These are phyloP conservation scores for Hepsetus odoe DNA, from an alignment of 2,113 vertebrate species.

Conservation along the genomic window DNA sequence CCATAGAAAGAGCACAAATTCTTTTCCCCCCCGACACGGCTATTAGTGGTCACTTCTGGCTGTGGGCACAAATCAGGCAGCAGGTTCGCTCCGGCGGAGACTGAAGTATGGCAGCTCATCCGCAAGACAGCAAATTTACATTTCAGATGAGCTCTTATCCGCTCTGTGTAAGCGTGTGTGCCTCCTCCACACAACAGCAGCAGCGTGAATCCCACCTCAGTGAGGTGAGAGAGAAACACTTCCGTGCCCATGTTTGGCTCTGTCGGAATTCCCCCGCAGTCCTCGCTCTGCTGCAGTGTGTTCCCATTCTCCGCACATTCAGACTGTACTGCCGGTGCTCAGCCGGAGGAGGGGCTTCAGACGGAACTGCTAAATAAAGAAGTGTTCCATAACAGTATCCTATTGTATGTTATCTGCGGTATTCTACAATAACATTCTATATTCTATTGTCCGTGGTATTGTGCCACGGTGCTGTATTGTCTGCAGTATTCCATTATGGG, in stretches of 20 bases:
- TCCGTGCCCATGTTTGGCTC: constrained; percentile 69
- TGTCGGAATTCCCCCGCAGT: constrained; percentile 70
- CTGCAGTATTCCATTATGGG: constrained; percentile 24
- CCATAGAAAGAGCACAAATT: neutral
- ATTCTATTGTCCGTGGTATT: neutral
- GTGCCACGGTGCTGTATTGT: neutral
- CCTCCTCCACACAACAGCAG: constrained; percentile 24
- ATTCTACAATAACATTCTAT: no score
- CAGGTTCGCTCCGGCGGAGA: neutral
- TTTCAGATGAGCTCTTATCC: constrained; percentile 46
- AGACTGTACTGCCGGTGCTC: constrained; percentile 41
- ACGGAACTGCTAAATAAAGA: neutral
- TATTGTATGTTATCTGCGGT: neutral
- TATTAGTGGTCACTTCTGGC: neutral
- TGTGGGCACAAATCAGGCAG: neutral
- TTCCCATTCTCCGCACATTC: constrained; percentile 66
- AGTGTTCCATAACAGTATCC: neutral
- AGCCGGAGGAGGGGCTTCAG: constrained; percentile 21
- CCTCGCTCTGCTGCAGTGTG: constrained; percentile 54
- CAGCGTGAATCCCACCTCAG: constrained; percentile 40
- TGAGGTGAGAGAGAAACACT: constrained; percentile 51
- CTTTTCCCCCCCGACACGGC: neutral
- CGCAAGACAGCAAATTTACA: constrained; percentile 40
- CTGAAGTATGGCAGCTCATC: constrained; percentile 11
- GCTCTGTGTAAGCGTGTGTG: constrained; percentile 10